Evolutionary conservation across 2,888 invertebrate species (phyloP).

Genomic region (Matsumyia berberina): DNA sequence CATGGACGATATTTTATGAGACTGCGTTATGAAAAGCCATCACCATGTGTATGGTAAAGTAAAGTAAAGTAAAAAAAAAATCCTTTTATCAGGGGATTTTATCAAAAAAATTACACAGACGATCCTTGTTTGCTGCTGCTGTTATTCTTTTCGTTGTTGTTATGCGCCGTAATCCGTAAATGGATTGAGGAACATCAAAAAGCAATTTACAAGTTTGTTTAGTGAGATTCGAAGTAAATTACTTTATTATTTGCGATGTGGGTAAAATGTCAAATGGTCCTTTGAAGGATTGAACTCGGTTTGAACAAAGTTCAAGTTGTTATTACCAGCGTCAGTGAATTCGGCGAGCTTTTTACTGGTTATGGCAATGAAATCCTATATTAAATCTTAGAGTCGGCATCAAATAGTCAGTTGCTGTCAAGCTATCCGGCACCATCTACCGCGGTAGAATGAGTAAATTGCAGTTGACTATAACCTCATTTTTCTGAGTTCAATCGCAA

Average conservation of each 20-base stretch:
- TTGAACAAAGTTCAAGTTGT: too few species aligned
- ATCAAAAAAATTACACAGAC: slow-evolving; percentile 28
- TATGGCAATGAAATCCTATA: too few species aligned
- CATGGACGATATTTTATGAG: slow-evolving; percentile 3
- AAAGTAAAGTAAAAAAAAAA: not conserved
- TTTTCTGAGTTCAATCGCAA: too few species aligned
- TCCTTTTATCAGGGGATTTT: slow-evolving; percentile 21
- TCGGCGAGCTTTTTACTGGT: too few species aligned
- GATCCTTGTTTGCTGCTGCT: slow-evolving; percentile 2
- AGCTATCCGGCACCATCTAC: too few species aligned
- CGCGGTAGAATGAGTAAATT: too few species aligned
- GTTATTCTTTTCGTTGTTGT: slow-evolving; percentile 10
- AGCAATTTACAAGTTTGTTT: slow-evolving; percentile 53
- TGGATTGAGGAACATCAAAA: slow-evolving; percentile 55
- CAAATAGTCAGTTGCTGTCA: too few species aligned
- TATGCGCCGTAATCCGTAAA: slow-evolving; percentile 50
- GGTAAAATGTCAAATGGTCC: slow-evolving; percentile 8
- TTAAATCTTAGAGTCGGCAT: too few species aligned
- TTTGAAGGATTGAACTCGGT: too few species aligned
- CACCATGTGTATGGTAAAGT: not conserved
- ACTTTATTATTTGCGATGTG: slow-evolving; percentile 12
- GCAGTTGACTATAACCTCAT: too few species aligned
- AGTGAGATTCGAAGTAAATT: slow-evolving; percentile 31
- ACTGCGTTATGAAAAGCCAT: slow-evolving; percentile 20
- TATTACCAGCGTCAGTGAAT: too few species aligned